These are phyloP conservation scores for Chelon labrosus DNA, from an alignment of 2,797 vertebrate genomes.

Conservation along the genomic window DNA sequence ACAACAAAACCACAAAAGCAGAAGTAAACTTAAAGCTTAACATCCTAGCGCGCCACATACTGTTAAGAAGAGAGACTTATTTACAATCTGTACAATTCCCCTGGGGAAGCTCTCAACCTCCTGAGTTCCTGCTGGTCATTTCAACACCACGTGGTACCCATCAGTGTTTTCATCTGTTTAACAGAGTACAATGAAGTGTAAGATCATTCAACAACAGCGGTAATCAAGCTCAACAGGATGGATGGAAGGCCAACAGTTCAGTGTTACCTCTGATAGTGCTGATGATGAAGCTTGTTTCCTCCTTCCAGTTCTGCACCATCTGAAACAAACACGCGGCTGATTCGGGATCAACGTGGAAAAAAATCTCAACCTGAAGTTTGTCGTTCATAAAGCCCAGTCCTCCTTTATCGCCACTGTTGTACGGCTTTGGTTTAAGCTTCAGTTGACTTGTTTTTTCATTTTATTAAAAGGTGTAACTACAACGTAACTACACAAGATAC, in stretches of 20 bases:
- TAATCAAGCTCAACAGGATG: not conserved
- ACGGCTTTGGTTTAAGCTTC: too few species aligned
- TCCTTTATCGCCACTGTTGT: too few species aligned
- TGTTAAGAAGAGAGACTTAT: conserved; percentile 29
- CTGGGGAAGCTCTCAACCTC: not conserved
- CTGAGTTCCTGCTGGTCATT: conserved; percentile 51
- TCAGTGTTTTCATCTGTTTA: conserved; percentile 71
- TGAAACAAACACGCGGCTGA: conserved; percentile 60
- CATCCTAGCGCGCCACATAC: conserved; percentile 1
- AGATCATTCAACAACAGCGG: not conserved
- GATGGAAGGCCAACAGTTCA: not conserved
- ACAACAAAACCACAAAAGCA: conserved; percentile 12
- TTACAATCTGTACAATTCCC: conserved; percentile 64
- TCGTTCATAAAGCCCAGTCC: too few species aligned
- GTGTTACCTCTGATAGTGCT: conserved; percentile 90
- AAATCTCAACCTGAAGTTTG: too few species aligned
- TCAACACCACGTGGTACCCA: conserved; percentile 73
- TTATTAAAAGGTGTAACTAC: too few species aligned
- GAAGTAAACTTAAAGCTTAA: conserved; percentile 23
- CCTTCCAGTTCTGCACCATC: conserved; percentile 96
- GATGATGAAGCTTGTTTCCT: conserved; percentile 94
- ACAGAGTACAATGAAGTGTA: conserved; percentile 6
- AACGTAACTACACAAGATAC: too few species aligned
- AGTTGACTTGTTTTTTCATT: too few species aligned
- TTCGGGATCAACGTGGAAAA: too few species aligned